Conservation (phyloP, 2,888 invertebrate genomes). For the Asteroscopus sphinx region DNA sequence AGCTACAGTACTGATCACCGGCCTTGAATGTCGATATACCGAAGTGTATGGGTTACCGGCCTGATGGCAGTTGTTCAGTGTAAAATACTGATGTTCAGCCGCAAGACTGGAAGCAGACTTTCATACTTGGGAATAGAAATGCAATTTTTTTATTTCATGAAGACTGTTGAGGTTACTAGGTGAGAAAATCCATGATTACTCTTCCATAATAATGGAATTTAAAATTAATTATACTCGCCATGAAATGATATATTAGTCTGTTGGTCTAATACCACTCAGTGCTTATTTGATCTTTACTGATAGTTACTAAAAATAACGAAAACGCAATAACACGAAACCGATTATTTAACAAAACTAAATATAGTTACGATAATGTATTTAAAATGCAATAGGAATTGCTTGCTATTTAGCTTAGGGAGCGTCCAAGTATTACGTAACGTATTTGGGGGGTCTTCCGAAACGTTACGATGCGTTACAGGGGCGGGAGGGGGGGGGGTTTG, state of each 20-base stretch:
- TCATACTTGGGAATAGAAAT: neutral
- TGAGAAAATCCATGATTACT: neutral
- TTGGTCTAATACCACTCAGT: neutral
- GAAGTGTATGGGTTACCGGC: neutral
- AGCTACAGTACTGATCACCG: neutral
- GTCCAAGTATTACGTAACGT: constrained; percentile 18
- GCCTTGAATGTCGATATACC: neutral
- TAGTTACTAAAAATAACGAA: constrained; percentile 25
- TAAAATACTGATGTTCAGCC: neutral
- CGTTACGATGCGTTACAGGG: too few relatives aligned
- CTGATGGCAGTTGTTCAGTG: neutral
- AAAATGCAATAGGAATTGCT: constrained; percentile 23
- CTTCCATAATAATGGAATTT: neutral
- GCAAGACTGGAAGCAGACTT: neutral
- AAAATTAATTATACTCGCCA: neutral
- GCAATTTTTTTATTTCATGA: too few relatives aligned
- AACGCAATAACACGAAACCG: constrained; percentile 35
- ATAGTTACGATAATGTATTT: constrained; percentile 8
- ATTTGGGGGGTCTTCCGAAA: too few relatives aligned
- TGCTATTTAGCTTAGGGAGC: constrained; percentile 12
- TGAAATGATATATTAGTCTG: too few relatives aligned
- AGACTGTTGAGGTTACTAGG: neutral
- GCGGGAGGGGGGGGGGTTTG: too few relatives aligned
- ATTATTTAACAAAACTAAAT: constrained; percentile 16
- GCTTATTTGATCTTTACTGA: constrained; percentile 23